phyloP scores from a whole-genome alignment of 2,113 vertebrate species.

The Anoplopoma fimbria region DNA sequence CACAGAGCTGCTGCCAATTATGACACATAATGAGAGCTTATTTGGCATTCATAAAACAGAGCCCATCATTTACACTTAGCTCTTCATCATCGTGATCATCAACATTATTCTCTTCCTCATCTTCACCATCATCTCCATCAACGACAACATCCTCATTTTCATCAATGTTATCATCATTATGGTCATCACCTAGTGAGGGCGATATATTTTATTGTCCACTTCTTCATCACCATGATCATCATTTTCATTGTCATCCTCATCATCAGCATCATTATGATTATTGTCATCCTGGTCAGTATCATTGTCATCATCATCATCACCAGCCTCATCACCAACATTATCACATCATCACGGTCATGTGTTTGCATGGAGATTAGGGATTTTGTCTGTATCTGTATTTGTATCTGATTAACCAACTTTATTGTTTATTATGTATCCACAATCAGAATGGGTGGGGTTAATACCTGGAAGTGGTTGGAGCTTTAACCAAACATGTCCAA shows the following conservation, averaged over 20 bases:
- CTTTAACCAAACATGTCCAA: background rate
- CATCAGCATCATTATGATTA: background rate
- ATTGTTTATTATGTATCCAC: background rate
- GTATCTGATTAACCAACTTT: background rate
- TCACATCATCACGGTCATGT: background rate
- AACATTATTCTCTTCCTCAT: background rate
- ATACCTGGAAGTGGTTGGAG: background rate
- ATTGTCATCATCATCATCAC: background rate
- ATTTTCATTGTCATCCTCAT: background rate
- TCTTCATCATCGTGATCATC: background rate
- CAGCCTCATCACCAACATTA: background rate
- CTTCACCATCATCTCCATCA: background rate
- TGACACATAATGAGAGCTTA: slow-evolving; percentile 64
- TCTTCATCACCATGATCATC: background rate
- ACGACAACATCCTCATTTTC: background rate
- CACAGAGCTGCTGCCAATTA: slow-evolving; percentile 67
- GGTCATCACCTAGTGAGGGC: background rate
- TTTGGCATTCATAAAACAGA: slow-evolving; percentile 44
- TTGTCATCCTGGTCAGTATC: background rate
- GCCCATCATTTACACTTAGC: background rate
- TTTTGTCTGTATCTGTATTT: background rate
- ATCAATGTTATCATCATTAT: background rate
- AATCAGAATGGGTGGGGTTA: background rate
- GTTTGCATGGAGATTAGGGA: background rate
- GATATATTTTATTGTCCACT: background rate